phyloP scores from a whole-genome alignment of 2,888 invertebrate genomes.

The Drosophila anomelani region DNA sequence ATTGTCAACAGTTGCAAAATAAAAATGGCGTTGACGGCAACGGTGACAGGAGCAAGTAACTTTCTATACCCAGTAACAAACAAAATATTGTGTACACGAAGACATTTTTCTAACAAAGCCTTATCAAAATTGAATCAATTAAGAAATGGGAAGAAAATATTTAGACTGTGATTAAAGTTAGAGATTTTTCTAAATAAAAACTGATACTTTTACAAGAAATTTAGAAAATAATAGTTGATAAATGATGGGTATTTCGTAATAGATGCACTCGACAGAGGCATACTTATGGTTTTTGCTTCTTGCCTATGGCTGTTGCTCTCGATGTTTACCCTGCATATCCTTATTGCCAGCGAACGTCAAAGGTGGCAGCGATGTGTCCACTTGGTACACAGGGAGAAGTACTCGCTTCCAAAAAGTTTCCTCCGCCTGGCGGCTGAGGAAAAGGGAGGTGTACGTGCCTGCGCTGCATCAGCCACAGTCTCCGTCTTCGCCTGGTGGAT shows the following conservation, averaged over 20 bases:
- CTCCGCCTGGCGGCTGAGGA: slow-evolving; percentile 14
- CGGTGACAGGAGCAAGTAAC: slow-evolving; percentile 55
- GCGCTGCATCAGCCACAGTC: slow-evolving; percentile 63
- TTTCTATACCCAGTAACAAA: background rate
- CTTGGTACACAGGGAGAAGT: slow-evolving; percentile 24
- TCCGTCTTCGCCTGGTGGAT: background rate
- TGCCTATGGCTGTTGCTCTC: slow-evolving; percentile 50
- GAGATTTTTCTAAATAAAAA: background rate
- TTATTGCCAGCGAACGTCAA: slow-evolving; percentile 10
- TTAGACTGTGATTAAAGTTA: background rate
- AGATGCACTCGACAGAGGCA: background rate
- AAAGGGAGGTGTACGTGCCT: slow-evolving; percentile 55
- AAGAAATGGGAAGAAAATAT: background rate
- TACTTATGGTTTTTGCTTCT: slow-evolving; percentile 10
- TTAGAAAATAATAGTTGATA: background rate
- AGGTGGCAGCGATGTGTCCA: slow-evolving; percentile 41
- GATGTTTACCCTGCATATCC: slow-evolving; percentile 70
- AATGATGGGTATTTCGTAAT: background rate
- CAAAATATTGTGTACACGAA: background rate
- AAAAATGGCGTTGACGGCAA: slow-evolving; percentile 77
- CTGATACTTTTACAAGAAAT: background rate
- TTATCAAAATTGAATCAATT: background rate
- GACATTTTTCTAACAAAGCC: background rate
- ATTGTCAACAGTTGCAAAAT: slow-evolving; percentile 71
- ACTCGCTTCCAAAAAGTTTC: slow-evolving; percentile 42